Percentiles rank a stretch among this genome's conserved stretches.
phyloP scores from a whole-genome alignment of 2,888 invertebrate species.

The Perdita meconis region DNA sequence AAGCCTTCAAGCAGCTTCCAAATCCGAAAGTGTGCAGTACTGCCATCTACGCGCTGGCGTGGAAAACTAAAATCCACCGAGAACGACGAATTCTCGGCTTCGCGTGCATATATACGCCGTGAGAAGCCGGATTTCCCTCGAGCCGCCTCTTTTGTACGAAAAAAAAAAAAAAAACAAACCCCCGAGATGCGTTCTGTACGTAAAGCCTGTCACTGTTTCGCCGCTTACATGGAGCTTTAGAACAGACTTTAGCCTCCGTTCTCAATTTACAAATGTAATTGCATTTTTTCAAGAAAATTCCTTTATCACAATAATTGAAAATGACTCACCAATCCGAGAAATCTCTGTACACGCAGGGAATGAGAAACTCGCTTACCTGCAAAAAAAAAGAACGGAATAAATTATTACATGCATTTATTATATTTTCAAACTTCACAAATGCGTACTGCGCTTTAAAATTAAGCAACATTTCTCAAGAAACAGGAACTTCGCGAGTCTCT shows the following conservation, averaged over 20 bases:
- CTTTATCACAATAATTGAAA: not conserved
- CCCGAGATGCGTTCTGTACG: slow-evolving; percentile 46
- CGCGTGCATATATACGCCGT: slow-evolving; percentile 41
- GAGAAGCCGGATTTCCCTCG: slow-evolving; percentile 52
- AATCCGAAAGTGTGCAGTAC: slow-evolving; percentile 70
- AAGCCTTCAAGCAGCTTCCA: slow-evolving; percentile 53
- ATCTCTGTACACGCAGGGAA: not conserved
- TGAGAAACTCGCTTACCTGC: slow-evolving; percentile 47
- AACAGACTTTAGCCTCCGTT: not conserved
- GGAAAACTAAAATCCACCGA: slow-evolving; percentile 70
- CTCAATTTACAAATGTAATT: not conserved
- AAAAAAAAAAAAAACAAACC: slow-evolving; percentile 55
- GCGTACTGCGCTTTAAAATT: no score
- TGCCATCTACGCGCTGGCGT: slow-evolving; percentile 74
- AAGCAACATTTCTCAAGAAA: no score
- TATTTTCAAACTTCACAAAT: no score
- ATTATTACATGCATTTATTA: no score
- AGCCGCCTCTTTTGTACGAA: slow-evolving; percentile 46
- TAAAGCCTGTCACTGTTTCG: slow-evolving; percentile 18
- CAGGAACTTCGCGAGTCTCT: no score
- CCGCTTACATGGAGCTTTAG: not conserved
- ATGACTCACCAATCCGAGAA: slow-evolving; percentile 22
- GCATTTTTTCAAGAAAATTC: not conserved
- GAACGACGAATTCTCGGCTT: slow-evolving; percentile 52
- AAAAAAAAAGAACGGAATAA: slow-evolving; percentile 38